Evolutionary conservation across 2,888 invertebrate genomes (phyloP), one percentile per base, ranked within the genome.

Genomic region (Macroteleia sp.): DNA sequence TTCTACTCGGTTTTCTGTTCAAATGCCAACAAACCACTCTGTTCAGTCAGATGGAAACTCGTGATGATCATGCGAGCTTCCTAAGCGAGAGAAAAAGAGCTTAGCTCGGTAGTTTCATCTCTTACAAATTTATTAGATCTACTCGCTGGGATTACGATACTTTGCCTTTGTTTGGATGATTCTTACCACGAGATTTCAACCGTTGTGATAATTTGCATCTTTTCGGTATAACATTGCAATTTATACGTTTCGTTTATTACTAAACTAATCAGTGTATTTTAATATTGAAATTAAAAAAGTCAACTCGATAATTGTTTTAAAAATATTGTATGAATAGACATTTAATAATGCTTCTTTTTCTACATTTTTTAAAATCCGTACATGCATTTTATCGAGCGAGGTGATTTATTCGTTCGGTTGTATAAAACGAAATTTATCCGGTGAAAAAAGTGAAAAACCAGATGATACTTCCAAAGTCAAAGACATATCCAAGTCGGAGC

Each of bases 1-100:
- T 54, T 54, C 54, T 44, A 44, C 5, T 14, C 30, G 39, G 9
- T 30, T 41, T 54, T 52, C 46, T 70, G 69, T 70, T 57, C 22
- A 6, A 22, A 41, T 61, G 70, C 70, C 70, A 70, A 61, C 59
- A 59, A 50, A 50, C 69, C 57, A 59, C 57, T 59, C 50, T 32
- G 42, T 19, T 42, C 62, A 39, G 30, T 62, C 39, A 14, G 10
- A 54, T 32, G 46, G 61, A 62, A 71, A 62, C 30, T 52, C 46
- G 28, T 39, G 52, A 62, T 46, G 54, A 71, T 62, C 59, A 44
- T 44, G 44, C 32, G 52, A 62, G 39, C 28, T 20, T 20, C 42
- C 39, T 67, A 48, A 39, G 20, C 39, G 42, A 42, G 19, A 41
- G 32, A 28, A 20, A 66, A 54, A 71, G 52, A 42, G 61, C 61